Evolutionary conservation across 2,113 vertebrate genomes (phyloP), one percentile per base, ranked within the genome.

Genomic region (Scalopus aquaticus): DNA sequence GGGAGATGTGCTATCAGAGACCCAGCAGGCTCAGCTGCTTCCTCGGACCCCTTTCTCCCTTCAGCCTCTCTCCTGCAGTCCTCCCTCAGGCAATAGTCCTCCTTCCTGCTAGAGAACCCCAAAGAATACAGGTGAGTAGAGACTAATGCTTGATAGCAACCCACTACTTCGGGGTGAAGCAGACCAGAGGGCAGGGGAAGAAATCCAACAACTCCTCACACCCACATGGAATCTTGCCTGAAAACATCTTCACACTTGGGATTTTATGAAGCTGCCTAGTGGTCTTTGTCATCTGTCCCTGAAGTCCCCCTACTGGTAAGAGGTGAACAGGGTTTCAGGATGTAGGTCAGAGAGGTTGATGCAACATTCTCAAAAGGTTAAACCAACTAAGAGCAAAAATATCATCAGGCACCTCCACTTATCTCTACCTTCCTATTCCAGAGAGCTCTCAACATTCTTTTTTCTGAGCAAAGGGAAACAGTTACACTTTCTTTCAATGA

Each of bases 21-120:
- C 64, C 82, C 80, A 94, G 83, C 94, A 76, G 69, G 70, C 32
- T 51, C 93, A 74, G 87, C 77, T 88, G 85, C 67, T 96, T n/a
- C 44, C 83, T 46, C 46, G 67, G 56, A 73, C 37, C 84, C 69
- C 77, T 49, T 39, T 77, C 67, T 77, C 80, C 73, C 5, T 8
- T 22, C 51, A 37, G 51, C 49, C 6, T 89, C 77, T 24, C 26
- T 22, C 28, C 19, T 12, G 9, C 46, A 42, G 24, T 56, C 54
- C 54, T 22, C 54, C 20, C 54, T 56, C 2, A 5, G 22, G 20
- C 19, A 65, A 0, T 10, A 42, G 62, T 60, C 67, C 24, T 77
- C 60, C 54, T 87, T 51, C 16, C 32, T 42, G 0, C 26, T 32
- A 28, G 60, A 78, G 46, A 84, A 12, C 32, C 44, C 35, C 1